Percentiles rank a stretch among this genome's conserved stretches.
phyloP scores from a whole-genome alignment of 2,797 vertebrate species.

The Lagocephalus sceleratus region DNA sequence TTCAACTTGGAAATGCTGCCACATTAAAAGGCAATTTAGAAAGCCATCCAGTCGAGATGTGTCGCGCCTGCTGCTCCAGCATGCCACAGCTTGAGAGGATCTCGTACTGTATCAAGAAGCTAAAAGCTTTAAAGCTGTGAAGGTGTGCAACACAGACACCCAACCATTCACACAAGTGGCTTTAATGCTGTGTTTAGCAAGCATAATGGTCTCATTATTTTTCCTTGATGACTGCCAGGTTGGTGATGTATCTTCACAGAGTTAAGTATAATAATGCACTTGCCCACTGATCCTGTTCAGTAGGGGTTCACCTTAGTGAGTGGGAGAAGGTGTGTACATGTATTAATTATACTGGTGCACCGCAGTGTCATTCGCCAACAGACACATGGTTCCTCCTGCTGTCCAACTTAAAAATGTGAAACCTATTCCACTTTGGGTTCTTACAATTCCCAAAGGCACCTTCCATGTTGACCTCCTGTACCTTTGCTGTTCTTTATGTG shows the following conservation, averaged over 20 bases:
- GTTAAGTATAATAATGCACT: slow-evolving; percentile 62
- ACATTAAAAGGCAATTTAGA: slow-evolving; percentile 47
- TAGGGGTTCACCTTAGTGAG: slow-evolving; percentile 34
- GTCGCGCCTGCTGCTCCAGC: slow-evolving; percentile 39
- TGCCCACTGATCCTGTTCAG: slow-evolving; percentile 59
- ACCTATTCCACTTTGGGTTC: neutral
- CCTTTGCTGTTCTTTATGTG: slow-evolving; percentile 35
- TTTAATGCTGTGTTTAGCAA: slow-evolving; percentile 38
- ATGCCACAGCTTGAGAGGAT: neutral
- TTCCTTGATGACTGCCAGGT: slow-evolving; percentile 45
- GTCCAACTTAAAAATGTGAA: no score
- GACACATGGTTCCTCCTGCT: neutral
- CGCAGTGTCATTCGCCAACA: slow-evolving; percentile 31
- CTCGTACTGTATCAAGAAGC: slow-evolving; percentile 28
- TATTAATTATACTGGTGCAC: slow-evolving; percentile 56
- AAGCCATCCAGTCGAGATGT: slow-evolving; percentile 53
- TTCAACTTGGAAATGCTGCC: slow-evolving; percentile 12
- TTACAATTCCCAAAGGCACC: slow-evolving; percentile 18
- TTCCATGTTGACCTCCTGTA: slow-evolving; percentile 41
- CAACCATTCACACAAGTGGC: slow-evolving; percentile 28
- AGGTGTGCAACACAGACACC: slow-evolving; percentile 22
- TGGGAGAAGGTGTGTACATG: slow-evolving; percentile 7
- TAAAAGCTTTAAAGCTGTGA: slow-evolving; percentile 51
- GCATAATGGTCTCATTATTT: slow-evolving; percentile 64
- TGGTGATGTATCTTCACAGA: slow-evolving; percentile 43